Percentiles rank a stretch among this genome's conserved stretches.
These are phyloP conservation scores for Grammomys surdaster DNA, from an alignment of 2,113 vertebrate species.

Conservation along the genomic window DNA sequence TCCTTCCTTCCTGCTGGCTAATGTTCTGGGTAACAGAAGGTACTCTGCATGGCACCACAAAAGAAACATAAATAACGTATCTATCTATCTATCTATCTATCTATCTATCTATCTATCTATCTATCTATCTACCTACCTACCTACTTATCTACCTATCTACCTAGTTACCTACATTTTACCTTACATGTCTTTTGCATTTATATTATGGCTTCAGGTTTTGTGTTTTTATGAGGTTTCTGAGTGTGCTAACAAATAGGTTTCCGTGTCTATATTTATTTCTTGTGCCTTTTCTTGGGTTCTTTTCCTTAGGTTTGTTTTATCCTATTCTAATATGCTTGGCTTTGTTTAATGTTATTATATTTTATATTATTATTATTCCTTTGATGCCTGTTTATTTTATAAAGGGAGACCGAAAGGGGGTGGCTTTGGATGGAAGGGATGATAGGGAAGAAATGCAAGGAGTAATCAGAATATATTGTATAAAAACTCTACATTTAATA, in stretches of 20 bases:
- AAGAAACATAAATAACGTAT: neutral
- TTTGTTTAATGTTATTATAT: neutral
- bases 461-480: neutral
- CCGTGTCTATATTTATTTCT: neutral
- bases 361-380: neutral
- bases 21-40: neutral
- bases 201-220: neutral
- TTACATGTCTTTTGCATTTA: neutral
- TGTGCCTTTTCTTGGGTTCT: neutral
- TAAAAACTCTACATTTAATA: neutral
- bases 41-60: neutral
- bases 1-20: neutral
- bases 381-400: neutral
- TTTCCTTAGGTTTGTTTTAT: neutral
- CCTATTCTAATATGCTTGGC: neutral
- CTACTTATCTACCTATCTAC: neutral
- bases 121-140: neutral
- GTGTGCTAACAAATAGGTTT: neutral
- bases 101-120: neutral
- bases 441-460: neutral
- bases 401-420: neutral
- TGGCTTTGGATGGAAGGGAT: neutral
- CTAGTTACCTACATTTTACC: neutral
- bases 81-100: neutral
- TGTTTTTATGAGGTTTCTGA: neutral